Conservation (phyloP, 2,888 invertebrate species). For the Pseudolycoriella hygida region DNA sequence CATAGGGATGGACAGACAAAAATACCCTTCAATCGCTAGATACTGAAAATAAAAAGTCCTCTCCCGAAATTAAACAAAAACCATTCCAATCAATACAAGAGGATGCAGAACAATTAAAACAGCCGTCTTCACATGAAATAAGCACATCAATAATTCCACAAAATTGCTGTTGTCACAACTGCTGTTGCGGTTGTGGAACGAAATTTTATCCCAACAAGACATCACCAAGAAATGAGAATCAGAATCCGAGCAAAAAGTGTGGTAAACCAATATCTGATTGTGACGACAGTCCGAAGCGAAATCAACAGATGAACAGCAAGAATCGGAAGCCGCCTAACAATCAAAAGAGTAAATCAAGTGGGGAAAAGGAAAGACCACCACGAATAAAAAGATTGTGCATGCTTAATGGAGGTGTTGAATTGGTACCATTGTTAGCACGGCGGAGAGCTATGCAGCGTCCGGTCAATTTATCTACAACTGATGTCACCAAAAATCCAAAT, state of each 20-base stretch:
- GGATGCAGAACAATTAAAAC: slow-evolving; percentile 10
- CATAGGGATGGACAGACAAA: slow-evolving; percentile 29
- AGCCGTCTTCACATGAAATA: not conserved
- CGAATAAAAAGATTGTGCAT: slow-evolving; percentile 16
- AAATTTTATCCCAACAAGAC: not conserved
- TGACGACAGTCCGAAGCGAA: slow-evolving; percentile 2
- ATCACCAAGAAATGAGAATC: slow-evolving; percentile 6
- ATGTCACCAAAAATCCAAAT: slow-evolving; percentile 33
- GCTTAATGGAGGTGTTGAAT: slow-evolving; percentile 50
- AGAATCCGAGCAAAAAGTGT: not conserved
- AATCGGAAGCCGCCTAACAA: not conserved
- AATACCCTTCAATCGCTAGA: slow-evolving; percentile 26
- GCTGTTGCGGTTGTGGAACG: slow-evolving; percentile 21
- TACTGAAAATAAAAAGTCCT: slow-evolving; percentile 25
- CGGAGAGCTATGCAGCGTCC: slow-evolving; percentile 37
- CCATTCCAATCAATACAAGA: slow-evolving; percentile 19
- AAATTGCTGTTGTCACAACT: slow-evolving; percentile 20
- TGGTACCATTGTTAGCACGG: slow-evolving; percentile 56
- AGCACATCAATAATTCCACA: not conserved
- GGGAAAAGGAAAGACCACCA: slow-evolving; percentile 1
- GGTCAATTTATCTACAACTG: slow-evolving; percentile 35
- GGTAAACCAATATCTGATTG: not conserved
- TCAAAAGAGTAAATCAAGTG: not conserved
- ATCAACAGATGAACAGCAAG: not conserved
- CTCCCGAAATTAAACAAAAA: slow-evolving; percentile 20